A percentile compares a stretch with the other conserved stretches of the same genome.
Evolutionary conservation across 2,113 vertebrate genomes (phyloP).

Genomic region (Otolemur garnettii): DNA sequence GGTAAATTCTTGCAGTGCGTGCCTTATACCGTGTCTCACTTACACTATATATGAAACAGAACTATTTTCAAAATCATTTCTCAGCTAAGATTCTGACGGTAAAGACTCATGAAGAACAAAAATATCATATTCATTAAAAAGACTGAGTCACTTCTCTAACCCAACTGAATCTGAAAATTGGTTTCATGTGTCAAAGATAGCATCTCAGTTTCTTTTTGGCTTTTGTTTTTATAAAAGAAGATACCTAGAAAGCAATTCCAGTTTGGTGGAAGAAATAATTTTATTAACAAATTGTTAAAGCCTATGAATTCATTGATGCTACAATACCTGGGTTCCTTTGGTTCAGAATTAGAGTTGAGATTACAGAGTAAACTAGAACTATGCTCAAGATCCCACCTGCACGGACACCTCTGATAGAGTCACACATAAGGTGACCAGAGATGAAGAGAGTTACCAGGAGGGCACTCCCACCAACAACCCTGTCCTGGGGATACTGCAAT

Average conservation of each 20-base stretch:
- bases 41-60: neutral
- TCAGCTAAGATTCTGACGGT: slow-evolving; percentile 26
- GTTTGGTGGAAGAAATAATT: neutral
- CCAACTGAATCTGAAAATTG: neutral
- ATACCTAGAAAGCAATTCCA: neutral
- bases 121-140: neutral
- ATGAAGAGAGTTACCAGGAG: neutral
- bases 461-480: neutral
- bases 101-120: slow-evolving; percentile 40
- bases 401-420: neutral
- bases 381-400: neutral
- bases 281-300: neutral
- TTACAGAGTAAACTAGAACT: neutral
- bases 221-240: slow-evolving; percentile 37
- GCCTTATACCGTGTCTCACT: neutral
- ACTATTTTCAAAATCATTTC: slow-evolving; percentile 36
- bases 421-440: neutral
- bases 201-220: neutral
- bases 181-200: neutral
- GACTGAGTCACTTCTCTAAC: neutral
- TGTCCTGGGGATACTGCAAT: neutral
- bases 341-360: neutral
- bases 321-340: neutral
- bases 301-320: neutral
- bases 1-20: neutral